Conservation (phyloP, 2,888 invertebrate genomes). For the Drosophila picticornis region DNA sequence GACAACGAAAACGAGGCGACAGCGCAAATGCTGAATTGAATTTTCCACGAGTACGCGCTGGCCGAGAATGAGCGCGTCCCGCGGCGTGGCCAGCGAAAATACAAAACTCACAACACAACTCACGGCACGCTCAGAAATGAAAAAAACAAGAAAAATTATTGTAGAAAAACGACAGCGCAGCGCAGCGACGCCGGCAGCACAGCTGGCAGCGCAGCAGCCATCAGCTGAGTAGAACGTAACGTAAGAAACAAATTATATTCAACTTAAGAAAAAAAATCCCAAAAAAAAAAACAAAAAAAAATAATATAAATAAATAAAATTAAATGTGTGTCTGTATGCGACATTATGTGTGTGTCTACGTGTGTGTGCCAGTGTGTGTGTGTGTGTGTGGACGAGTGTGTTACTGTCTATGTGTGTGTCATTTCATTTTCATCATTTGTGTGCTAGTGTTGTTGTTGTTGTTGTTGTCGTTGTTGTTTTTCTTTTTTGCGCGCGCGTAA, state of each 20-base stretch:
- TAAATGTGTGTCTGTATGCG: constrained; percentile 42
- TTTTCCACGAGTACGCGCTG: constrained; percentile 74
- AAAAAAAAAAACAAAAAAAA: constrained; percentile 30
- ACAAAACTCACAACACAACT: constrained; percentile 58
- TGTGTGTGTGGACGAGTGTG: constrained; percentile 7
- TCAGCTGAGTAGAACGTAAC: constrained; percentile 64
- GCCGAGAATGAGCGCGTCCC: constrained; percentile 74
- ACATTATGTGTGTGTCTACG: constrained; percentile 7
- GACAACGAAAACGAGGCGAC: constrained; percentile 13
- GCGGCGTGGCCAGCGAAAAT: constrained; percentile 74
- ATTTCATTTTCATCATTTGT: constrained; percentile 67
- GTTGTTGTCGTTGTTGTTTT: constrained; percentile 1
- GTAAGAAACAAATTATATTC: constrained; percentile 78
- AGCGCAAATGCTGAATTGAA: constrained; percentile 54
- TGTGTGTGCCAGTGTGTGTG: constrained; percentile 19
- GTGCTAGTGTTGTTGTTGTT: constrained; percentile 18
- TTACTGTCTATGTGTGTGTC: constrained; percentile 47
- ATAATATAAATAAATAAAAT: constrained; percentile 59
- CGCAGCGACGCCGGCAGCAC: constrained; percentile 6
- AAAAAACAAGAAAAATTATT: constrained; percentile 53
- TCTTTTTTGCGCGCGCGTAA: constrained; percentile 49
- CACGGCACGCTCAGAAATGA: constrained; percentile 50
- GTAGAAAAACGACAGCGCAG: constrained; percentile 37
- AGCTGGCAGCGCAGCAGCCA: constrained; percentile 30
- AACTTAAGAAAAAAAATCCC: constrained; percentile 51